Evolutionary conservation across 2,797 vertebrate genomes (phyloP).

Genomic region (Eulemur mongoz): DNA sequence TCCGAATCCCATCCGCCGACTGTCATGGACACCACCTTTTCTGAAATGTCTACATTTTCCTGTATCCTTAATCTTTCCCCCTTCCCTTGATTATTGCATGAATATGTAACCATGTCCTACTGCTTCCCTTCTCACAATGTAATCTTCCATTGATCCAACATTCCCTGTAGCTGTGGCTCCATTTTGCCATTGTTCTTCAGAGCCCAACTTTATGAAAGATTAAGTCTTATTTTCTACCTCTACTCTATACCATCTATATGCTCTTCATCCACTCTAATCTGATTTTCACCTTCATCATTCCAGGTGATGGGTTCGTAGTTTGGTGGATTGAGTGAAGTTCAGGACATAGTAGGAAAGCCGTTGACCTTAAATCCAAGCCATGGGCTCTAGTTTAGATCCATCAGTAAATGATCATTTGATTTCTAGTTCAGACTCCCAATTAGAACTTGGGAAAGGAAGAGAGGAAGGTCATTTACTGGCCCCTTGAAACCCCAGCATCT

Average conservation of each 20-base stretch:
- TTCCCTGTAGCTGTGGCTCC: background rate
- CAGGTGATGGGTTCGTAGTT: background rate
- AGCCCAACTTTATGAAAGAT: background rate
- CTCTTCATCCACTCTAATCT: background rate
- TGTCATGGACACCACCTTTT: background rate
- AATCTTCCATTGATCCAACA: background rate
- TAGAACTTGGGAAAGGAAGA: background rate
- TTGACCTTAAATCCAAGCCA: background rate
- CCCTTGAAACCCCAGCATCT: background rate
- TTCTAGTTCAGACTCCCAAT: background rate
- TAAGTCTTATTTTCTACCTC: background rate
- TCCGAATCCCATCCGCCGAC: background rate
- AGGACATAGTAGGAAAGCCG: background rate
- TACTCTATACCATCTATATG: background rate
- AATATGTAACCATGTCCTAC: background rate
- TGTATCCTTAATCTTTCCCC: background rate
- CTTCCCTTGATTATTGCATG: background rate
- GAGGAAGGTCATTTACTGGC: background rate
- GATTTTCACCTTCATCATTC: background rate
- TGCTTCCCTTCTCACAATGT: background rate
- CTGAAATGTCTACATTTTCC: background rate
- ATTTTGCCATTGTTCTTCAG: background rate
- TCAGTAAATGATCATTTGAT: conserved; percentile 3
- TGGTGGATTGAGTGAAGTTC: background rate
- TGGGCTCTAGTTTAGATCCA: background rate